These are phyloP conservation scores for Pteria penguin DNA, from an alignment of 2,888 invertebrate species.

Conservation along the genomic window DNA sequence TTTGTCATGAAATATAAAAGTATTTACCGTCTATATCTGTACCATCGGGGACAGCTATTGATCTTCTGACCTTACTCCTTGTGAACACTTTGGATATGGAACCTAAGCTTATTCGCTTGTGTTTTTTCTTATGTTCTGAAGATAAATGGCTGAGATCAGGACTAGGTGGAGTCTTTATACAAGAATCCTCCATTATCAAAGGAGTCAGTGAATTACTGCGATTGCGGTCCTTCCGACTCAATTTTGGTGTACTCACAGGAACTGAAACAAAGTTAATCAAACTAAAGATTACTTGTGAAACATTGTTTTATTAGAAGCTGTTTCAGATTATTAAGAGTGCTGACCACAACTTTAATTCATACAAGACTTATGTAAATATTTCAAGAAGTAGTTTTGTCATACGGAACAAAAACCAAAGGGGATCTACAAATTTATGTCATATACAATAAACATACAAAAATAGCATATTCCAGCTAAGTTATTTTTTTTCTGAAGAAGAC, in stretches of 20 bases:
- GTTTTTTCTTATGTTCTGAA: slow-evolving; percentile 60
- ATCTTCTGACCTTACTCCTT: slow-evolving; percentile 64
- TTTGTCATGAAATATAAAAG: too few relatives aligned
- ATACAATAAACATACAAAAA: too few relatives aligned
- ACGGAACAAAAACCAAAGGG: too few relatives aligned
- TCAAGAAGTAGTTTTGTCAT: too few relatives aligned
- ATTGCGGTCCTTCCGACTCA: slow-evolving; percentile 42
- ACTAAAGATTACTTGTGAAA: too few relatives aligned
- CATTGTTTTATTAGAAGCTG: too few relatives aligned
- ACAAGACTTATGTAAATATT: too few relatives aligned
- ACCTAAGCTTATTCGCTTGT: slow-evolving; percentile 67
- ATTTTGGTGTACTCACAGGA: slow-evolving; percentile 59
- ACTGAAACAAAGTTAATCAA: slow-evolving; percentile 60
- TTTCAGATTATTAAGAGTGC: too few relatives aligned
- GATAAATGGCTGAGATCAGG: slow-evolving; percentile 45
- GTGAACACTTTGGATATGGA: slow-evolving; percentile 73
- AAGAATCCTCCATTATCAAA: slow-evolving; percentile 48
- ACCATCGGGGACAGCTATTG: slow-evolving; percentile 67
- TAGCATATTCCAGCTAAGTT: too few relatives aligned
- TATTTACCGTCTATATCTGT: slow-evolving; percentile 61
- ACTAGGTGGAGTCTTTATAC: slow-evolving; percentile 39
- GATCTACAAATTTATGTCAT: too few relatives aligned
- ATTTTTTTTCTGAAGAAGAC: too few relatives aligned
- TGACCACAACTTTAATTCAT: too few relatives aligned
- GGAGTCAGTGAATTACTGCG: slow-evolving; percentile 58